These are phyloP conservation scores for Pelecanoides urinatrix DNA, from an alignment of 2,113 vertebrate species.

Conservation along the genomic window DNA sequence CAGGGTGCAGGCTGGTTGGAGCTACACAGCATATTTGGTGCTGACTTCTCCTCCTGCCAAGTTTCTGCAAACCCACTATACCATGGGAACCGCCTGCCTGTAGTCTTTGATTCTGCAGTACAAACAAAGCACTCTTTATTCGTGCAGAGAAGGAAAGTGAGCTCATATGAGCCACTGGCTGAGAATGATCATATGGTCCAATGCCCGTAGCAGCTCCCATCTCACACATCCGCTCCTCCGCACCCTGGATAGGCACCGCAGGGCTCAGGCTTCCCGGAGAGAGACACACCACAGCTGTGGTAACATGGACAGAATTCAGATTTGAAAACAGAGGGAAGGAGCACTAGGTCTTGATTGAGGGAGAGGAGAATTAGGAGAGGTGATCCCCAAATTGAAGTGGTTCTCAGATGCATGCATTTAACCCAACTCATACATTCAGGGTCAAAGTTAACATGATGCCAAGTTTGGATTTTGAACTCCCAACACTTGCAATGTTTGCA, in stretches of 20 bases:
- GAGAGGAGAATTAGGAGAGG: neutral
- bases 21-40: neutral
- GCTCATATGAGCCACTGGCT: neutral
- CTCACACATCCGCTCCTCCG: neutral
- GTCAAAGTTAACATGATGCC: neutral
- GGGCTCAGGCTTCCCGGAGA: neutral
- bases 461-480: neutral
- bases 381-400: neutral
- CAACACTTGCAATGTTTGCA: neutral
- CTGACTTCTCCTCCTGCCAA: neutral
- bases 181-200: neutral
- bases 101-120: neutral
- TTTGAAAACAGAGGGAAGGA: neutral
- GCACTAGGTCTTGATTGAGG: neutral
- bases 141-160: neutral
- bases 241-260: neutral
- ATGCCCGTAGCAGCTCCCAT: neutral
- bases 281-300: neutral
- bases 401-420: neutral
- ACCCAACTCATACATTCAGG: neutral
- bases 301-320: neutral
- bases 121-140: slow-evolving; percentile 41
- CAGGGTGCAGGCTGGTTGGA: neutral
- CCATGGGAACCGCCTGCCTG: neutral
- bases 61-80: neutral